Evolutionary conservation across 2,797 vertebrate genomes (phyloP), one percentile per base, ranked within the genome.

Genomic region (Lindbergichthys nudifrons): DNA sequence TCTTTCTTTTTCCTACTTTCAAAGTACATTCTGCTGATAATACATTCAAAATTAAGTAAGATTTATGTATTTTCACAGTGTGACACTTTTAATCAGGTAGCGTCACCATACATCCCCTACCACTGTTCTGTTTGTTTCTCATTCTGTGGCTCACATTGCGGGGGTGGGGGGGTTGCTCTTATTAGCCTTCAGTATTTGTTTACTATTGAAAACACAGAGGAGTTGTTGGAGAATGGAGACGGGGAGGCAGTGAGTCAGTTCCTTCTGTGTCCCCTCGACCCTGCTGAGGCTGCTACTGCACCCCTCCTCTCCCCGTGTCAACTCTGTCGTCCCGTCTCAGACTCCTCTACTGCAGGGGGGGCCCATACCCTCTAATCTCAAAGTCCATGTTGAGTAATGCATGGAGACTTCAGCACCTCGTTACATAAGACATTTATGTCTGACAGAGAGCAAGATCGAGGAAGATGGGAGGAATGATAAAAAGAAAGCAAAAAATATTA

Each of bases 131-230:
- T 78, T 76, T 83, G 82, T 86, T 78, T 82, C 72, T 75, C 61
- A n/a, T 48, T 62, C 65, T 79, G 60, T 63, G 54, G 64, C 62
- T 70, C 51, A 15, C 68, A 13, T 65, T 66, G 77, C 14, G 10
- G 45, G 30, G 74, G 53, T 51, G 54, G 50, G 6, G 63, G 48
- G 70, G 48, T 56, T 63, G 58, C 70, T 77, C 56, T 75, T 77
- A 70, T 87, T 86, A 79, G 73, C 87, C 72, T 61, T 71, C 59
- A 69, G 79, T 76, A 57, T 78, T 83, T 84, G 87, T 88, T 89
- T 86, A 82, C 75, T 64, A 48, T 60, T 69, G 74, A 80, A 81
- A 66, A 85, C 88, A 81, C 52, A 76, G 58, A 48, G 13, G 19
- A 58, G 75, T 84, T 79, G 21, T 80, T 74, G 71, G 70, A 70